Base-by-base conservation (phyloP, 1,140 invertebrate species). In the Leptinotarsa lineolata region DNA sequence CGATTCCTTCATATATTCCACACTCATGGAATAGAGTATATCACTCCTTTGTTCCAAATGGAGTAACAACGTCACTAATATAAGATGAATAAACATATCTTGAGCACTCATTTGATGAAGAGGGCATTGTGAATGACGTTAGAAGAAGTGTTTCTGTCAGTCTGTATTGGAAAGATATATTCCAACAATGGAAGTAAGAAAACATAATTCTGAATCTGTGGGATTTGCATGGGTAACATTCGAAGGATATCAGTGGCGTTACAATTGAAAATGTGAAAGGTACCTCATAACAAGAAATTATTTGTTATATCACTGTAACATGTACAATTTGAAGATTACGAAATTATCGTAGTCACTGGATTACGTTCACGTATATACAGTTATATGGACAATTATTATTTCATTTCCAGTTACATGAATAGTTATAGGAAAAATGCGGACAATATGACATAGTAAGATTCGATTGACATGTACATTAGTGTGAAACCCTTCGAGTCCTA, bases 141-240 rank as follows among this genome's bases (percentile, higher is more conserved):
- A 74, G 76, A 79, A 80, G 77, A 81, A 82, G 77, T 82, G 81
- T 82, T 82, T 78, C 81, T 82, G 81, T 82, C 81, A 82, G 78
- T 72, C 78, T 80, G 79, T 75, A 78, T 77, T 73, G 74, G 78
- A 82, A 81, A 80, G 81, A 82, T 82, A 78, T 72, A 76, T 76
- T 72, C 48, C 73, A 79, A 81, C 77, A 80, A 80, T 77, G 72
- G 75, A 63, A 81, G 76, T 79, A 81, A 80, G 78, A 80, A 79
- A 76, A 75, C 45, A 54, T 54, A 54, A 54, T 54, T 18, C 48
- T 54, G 48, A 54, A 54, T 16, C 48, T 16, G 48, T 54, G 48
- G 48, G 48, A 54, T 54, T 39, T 54, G 48, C 15, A 54, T 54
- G 48, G n/a, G 48, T 15, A 54, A 54, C 48, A 54, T 18, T 54